phyloP scores from a whole-genome alignment of 2,888 invertebrate species.

The Cyclophora punctaria region DNA sequence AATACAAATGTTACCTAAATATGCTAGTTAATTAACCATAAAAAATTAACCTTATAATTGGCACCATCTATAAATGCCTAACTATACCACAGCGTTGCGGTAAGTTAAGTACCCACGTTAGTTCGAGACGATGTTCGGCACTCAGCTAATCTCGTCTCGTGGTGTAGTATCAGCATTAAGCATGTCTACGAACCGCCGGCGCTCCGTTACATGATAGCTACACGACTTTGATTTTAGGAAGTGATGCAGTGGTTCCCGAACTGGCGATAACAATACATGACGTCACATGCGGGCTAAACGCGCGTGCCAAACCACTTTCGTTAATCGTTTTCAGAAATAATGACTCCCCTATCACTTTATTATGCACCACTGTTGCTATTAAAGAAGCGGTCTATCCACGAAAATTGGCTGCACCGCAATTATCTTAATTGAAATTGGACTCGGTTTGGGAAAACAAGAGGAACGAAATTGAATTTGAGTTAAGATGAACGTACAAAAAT shows the following conservation, averaged over 20 bases:
- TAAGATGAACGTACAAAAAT: no score
- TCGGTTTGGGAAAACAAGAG: constrained; percentile 9
- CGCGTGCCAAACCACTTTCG: constrained; percentile 56
- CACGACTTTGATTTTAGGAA: constrained; percentile 45
- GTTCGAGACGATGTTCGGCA: constrained; percentile 9
- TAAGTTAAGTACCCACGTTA: not conserved
- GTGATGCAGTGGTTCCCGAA: constrained; percentile 21
- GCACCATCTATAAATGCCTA: no score
- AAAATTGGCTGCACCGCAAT: constrained; percentile 13
- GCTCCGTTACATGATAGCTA: constrained; percentile 19
- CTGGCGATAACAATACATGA: constrained; percentile 33
- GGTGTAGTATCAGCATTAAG: constrained; percentile 11
- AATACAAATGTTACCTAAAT: no score
- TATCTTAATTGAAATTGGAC: constrained; percentile 16
- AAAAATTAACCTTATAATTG: no score
- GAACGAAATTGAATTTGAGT: no score
- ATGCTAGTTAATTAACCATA: no score
- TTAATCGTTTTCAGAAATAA: constrained; percentile 50
- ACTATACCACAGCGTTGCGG: no score
- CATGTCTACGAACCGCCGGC: constrained; percentile 6
- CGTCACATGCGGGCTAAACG: constrained; percentile 48
- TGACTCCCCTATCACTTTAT: constrained; percentile 47
- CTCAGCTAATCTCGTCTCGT: constrained; percentile 15
- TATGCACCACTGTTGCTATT: constrained; percentile 20
- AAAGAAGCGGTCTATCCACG: constrained; percentile 11